These are phyloP conservation scores for Darevskia mixta DNA, from an alignment of 2,797 vertebrate genomes.

Conservation along the genomic window DNA sequence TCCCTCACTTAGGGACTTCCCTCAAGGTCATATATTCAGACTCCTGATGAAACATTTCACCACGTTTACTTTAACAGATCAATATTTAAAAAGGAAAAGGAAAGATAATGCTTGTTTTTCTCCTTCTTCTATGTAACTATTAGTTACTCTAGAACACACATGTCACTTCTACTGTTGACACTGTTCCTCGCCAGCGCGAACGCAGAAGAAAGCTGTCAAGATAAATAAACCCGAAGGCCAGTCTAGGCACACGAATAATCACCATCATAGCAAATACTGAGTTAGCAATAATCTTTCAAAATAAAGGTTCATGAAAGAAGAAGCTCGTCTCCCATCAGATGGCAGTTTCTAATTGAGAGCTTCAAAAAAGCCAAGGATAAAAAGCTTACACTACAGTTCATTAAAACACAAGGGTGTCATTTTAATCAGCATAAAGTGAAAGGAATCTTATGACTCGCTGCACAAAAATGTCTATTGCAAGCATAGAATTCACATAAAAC, in stretches of 20 bases:
- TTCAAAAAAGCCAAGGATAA: neutral
- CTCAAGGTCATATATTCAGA: slow-evolving; percentile 47
- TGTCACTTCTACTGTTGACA: slow-evolving; percentile 68
- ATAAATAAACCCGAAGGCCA: slow-evolving; percentile 71
- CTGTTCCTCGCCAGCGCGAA: slow-evolving; percentile 57
- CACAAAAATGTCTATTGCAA: neutral
- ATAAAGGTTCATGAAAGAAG: slow-evolving; percentile 45
- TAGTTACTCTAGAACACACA: slow-evolving; percentile 74
- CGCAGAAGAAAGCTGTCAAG: slow-evolving; percentile 72
- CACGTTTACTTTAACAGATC: slow-evolving; percentile 38
- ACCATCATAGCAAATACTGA: slow-evolving; percentile 51
- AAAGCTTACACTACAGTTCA: neutral
- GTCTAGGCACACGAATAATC: slow-evolving; percentile 54
- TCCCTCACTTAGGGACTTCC: slow-evolving; percentile 52
- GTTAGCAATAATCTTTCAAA: slow-evolving; percentile 46
- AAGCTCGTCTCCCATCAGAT: slow-evolving; percentile 48
- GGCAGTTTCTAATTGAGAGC: slow-evolving; percentile 15
- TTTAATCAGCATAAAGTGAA: neutral
- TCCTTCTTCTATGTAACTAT: slow-evolving; percentile 69
- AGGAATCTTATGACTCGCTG: neutral
- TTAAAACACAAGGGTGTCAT: neutral
- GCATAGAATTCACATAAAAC: neutral
- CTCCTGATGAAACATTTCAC: slow-evolving; percentile 56
- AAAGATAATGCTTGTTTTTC: slow-evolving; percentile 57
- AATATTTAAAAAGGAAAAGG: no score